Evolutionary conservation across 2,113 vertebrate genomes (phyloP).

Genomic region (Alces alces): DNA sequence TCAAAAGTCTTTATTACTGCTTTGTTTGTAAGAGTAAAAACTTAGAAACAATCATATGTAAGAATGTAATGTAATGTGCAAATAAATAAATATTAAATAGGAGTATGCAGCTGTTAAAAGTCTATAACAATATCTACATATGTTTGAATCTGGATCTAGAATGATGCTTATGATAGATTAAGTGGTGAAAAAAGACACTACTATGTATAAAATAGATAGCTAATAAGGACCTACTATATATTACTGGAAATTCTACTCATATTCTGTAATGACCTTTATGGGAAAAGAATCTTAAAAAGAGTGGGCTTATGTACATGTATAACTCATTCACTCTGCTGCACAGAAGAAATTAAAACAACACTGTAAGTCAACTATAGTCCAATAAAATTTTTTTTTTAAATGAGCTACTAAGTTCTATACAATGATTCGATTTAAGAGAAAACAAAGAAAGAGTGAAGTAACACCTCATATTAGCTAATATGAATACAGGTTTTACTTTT

Average conservation of each 20-base stretch:
- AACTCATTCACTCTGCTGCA: neutral
- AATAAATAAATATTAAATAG: neutral
- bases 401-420: neutral
- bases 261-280: neutral
- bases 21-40: neutral
- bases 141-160: slow-evolving; percentile 10
- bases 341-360: neutral
- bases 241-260: neutral
- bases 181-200: neutral
- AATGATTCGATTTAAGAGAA: neutral
- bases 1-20: neutral
- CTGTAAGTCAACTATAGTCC: neutral
- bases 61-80: neutral
- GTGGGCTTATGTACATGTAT: neutral
- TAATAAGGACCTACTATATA: neutral
- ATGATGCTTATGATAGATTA: neutral
- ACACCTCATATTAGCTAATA: neutral
- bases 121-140: neutral
- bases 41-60: neutral
- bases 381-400: neutral
- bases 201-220: neutral
- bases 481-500: neutral
- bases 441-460: neutral
- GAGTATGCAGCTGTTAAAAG: neutral
- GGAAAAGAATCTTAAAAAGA: neutral